A percentile compares a stretch with the other conserved stretches of the same genome.
Conservation (phyloP, 2,888 invertebrate species). For the Drosophila limbata region DNA sequence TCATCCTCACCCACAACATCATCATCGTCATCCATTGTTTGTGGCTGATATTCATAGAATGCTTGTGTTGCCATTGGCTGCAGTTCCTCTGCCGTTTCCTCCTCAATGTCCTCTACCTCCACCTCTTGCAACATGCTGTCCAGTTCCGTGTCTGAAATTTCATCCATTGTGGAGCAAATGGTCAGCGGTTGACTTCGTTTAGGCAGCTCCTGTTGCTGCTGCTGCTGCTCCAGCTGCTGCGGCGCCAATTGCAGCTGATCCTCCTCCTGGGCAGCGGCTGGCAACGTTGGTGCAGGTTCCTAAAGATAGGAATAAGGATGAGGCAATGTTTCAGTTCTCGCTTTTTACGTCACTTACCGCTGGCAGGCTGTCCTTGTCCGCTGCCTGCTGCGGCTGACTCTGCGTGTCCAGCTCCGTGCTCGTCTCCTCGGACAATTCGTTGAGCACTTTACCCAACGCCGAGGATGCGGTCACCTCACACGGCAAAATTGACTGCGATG, state of each 20-base stretch:
- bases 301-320: not conserved
- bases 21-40: constrained; percentile 4
- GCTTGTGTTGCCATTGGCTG: not conserved
- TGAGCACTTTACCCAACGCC: constrained; percentile 72
- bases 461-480: constrained; percentile 78
- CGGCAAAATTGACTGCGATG: constrained; percentile 74
- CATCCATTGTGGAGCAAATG: constrained; percentile 86
- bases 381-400: constrained; percentile 37
- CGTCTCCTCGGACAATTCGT: constrained; percentile 74
- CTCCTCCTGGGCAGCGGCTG: not conserved
- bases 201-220: constrained; percentile 4
- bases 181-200: constrained; percentile 77
- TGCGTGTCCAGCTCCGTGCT: constrained; percentile 65
- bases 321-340: too few relatives aligned
- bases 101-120: constrained; percentile 82
- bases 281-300: constrained; percentile 27
- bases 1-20: constrained; percentile 26
- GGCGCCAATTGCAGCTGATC: not conserved
- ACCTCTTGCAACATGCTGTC: constrained; percentile 85
- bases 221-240: constrained; percentile 2
- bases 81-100: constrained; percentile 30
- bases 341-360: constrained; percentile 31
- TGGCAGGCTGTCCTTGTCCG: constrained; percentile 18
- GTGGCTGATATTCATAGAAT: not conserved
- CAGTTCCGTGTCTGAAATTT: constrained; percentile 85